Conservation (phyloP, 2,797 vertebrate species). For the Naso thynnoides region DNA sequence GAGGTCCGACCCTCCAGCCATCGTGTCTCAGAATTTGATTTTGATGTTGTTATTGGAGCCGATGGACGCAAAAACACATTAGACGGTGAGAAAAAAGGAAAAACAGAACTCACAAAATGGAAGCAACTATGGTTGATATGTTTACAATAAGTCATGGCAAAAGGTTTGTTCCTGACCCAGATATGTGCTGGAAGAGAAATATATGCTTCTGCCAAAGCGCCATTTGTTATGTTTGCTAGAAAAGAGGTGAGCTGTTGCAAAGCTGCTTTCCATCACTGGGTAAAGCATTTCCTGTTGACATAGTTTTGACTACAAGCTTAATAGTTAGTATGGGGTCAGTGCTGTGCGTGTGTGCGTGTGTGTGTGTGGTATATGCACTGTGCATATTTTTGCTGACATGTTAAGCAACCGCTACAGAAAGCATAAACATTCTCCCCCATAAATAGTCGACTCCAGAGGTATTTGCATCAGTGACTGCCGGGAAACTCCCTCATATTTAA, state of each 20-base stretch:
- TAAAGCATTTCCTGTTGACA: conserved; percentile 69
- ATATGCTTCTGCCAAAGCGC: background rate
- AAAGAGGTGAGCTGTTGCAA: conserved; percentile 16
- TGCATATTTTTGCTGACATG: conserved; percentile 1
- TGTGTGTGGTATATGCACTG: background rate
- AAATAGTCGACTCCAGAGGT: background rate
- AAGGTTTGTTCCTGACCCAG: conserved; percentile 21
- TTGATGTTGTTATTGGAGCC: conserved; percentile 94
- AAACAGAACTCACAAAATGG: background rate
- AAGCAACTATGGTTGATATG: background rate
- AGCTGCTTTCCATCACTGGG: conserved; percentile 24
- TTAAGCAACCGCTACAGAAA: background rate
- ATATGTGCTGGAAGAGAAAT: background rate
- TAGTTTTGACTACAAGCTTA: conserved; percentile 24
- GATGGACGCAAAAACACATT: conserved; percentile 94
- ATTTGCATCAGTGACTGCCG: background rate
- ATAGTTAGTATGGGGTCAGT: conserved; percentile 9
- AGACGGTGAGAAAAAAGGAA: conserved; percentile 85
- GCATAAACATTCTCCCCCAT: background rate
- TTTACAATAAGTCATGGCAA: background rate
- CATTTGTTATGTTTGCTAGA: conserved; percentile 20
- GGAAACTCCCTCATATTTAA: background rate
- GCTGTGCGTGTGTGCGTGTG: background rate
- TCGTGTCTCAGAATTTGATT: conserved; percentile 88
- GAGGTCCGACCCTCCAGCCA: conserved; percentile 90